These are phyloP conservation scores for Procambarus virginalis DNA, from an alignment of 1,140 invertebrate genomes.

Conservation along the genomic window DNA sequence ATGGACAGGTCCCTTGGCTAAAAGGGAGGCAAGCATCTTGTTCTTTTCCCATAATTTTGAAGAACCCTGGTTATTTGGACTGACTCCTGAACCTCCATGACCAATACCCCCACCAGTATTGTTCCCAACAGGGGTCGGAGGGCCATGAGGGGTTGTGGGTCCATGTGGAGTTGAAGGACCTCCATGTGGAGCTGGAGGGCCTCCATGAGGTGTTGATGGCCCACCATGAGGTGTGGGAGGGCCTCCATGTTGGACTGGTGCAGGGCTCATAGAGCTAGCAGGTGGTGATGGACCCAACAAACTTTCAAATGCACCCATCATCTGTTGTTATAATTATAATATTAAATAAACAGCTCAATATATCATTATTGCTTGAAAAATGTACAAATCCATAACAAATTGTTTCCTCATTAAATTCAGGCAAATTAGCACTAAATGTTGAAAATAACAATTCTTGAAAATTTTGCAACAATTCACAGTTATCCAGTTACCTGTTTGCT, in stretches of 20 bases:
- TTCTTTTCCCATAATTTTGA: slow-evolving; percentile 55
- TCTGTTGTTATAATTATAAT: slow-evolving; percentile 15
- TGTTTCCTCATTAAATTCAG: background rate
- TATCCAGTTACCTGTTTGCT: slow-evolving; percentile 61
- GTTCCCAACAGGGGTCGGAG: slow-evolving; percentile 59
- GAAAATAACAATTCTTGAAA: background rate
- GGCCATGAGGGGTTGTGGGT: slow-evolving; percentile 49
- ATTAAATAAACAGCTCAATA: background rate
- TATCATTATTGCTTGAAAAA: background rate
- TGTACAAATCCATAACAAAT: background rate
- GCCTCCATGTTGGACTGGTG: slow-evolving; percentile 51
- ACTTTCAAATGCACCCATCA: slow-evolving; percentile 66
- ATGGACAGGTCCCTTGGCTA: slow-evolving; percentile 49
- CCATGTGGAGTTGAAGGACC: slow-evolving; percentile 58
- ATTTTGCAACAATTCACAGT: background rate
- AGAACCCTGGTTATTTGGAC: slow-evolving; percentile 57
- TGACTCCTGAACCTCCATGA: slow-evolving; percentile 29
- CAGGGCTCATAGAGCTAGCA: slow-evolving; percentile 62
- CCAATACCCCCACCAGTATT: slow-evolving; percentile 25
- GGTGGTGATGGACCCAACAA: slow-evolving; percentile 64
- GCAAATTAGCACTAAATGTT: background rate
- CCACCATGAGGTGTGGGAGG: slow-evolving; percentile 59
- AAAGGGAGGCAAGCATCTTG: slow-evolving; percentile 62
- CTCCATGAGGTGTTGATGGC: slow-evolving; percentile 60
- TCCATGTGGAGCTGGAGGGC: slow-evolving; percentile 59